Base-by-base conservation (phyloP, 2,888 invertebrate genomes). In the Mythimna impura region DNA sequence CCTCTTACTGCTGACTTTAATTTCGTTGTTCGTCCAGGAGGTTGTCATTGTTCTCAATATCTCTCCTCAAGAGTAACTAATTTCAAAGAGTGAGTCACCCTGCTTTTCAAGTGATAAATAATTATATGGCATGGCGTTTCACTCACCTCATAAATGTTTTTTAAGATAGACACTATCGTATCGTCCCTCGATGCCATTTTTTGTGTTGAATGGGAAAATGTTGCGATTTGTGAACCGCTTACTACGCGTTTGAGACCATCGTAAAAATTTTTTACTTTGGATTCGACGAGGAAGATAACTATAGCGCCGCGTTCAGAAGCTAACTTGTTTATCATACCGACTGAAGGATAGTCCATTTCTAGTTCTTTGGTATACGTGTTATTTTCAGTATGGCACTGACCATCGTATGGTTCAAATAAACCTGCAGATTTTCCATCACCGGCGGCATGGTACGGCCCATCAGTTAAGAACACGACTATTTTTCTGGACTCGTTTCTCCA, bases 401-500 rank as follows among this genome's bases (percentile, higher is more conserved):
- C 98, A 88, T 98, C 98, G 85, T 98, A 98, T 0, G 98, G 98
- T 84, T 97, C 96, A 43, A 97, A 95, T 40, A 98, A 97, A 0
- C 98, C 98, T 1, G 96, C 97, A 52, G 97, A 91, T 94, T 97
- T 97, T 61, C 98, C 98, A 90, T 98, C 98, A 0, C 98, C 98
- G 36, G 98, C 98, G 83, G 94, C 92, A 90, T 99, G 99, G 88
- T 97, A 98, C 5, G 96, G 95, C 3, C 97, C 98, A 91, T 98
- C 98, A 1, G 98, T 98, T 1, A 98, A 97, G 84, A 98, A 97
- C 0, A 99, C 96, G 57, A 99, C 91, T 83, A 99, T 97, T 92
- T 97, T 97, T 74, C 98, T 96, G 0, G 98, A 98, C 67, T 97
- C 96, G 0, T 96, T 91, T 82, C 99, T 95, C 99, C 99, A 99